A percentile compares a stretch with the other conserved stretches of the same genome.
Evolutionary conservation across 2,888 invertebrate genomes (phyloP).

Genomic region (Tetheella fluctuosa): DNA sequence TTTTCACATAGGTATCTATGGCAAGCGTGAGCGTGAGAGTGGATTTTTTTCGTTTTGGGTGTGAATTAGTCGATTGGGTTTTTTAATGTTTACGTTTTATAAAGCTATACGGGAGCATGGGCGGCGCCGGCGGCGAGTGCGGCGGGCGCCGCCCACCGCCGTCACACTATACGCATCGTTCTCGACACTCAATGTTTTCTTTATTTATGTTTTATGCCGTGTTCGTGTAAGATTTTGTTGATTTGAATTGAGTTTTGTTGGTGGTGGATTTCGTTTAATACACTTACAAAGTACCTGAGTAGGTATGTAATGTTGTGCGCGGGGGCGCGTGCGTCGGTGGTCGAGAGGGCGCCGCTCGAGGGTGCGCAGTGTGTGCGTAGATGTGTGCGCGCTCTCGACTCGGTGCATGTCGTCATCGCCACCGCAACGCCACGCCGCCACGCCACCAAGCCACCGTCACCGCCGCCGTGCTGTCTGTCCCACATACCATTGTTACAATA

Average conservation of each 20-base stretch:
- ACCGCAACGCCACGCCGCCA: conserved; percentile 48
- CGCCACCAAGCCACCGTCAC: conserved; percentile 32
- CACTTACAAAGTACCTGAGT: conserved; percentile 63
- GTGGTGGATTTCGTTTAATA: conserved; percentile 85
- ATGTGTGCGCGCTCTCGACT: conserved; percentile 64
- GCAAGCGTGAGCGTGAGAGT: conserved; percentile 85
- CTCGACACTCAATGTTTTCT: conserved; percentile 81
- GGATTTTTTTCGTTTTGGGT: conserved; percentile 84
- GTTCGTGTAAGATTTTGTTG: conserved; percentile 83
- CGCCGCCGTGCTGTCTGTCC: conserved; percentile 50
- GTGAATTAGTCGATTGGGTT: conserved; percentile 85
- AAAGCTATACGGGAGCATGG: conserved; percentile 78
- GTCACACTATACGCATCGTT: conserved; percentile 77
- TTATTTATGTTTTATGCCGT: conserved; percentile 82
- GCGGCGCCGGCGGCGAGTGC: conserved; percentile 68
- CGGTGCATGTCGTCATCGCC: conserved; percentile 30
- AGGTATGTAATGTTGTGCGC: conserved; percentile 10
- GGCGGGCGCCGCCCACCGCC: conserved; percentile 78
- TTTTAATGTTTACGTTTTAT: conserved; percentile 83
- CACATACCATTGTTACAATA: conserved; percentile 20
- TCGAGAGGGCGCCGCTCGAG: conserved; percentile 45
- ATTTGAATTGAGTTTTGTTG: conserved; percentile 83
- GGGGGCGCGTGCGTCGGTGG: conserved; percentile 44
- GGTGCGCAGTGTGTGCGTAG: conserved; percentile 73
- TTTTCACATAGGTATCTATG: conserved; percentile 85